A percentile compares a stretch with the other conserved stretches of the same genome.
Evolutionary conservation across 1,140 invertebrate genomes (phyloP).

Genomic region (Melanaphis sacchari): DNA sequence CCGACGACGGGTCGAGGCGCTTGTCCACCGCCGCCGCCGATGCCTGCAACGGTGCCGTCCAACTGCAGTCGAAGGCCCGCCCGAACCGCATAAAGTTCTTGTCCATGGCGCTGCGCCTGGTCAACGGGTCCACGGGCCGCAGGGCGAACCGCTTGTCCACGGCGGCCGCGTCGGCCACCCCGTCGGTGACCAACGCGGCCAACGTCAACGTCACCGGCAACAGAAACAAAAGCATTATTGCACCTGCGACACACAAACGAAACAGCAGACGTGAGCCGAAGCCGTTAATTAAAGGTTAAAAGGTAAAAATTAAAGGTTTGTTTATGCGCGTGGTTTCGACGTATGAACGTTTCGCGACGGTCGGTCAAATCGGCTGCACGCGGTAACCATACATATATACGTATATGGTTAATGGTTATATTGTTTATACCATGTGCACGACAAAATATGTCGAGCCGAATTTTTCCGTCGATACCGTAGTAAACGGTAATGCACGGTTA

Average conservation of each 20-base stretch:
- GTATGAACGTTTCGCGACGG: too few species aligned
- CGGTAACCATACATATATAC: too few species aligned
- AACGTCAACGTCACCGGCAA: conserved; percentile 43
- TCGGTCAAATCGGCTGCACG: too few species aligned
- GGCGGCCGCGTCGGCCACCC: neutral
- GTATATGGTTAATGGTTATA: too few species aligned
- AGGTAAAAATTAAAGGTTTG: too few species aligned
- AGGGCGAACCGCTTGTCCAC: conserved; percentile 58
- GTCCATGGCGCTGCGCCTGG: conserved; percentile 60
- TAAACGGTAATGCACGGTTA: too few species aligned
- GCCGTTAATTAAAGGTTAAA: too few species aligned
- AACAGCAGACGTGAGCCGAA: neutral
- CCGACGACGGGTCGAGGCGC: neutral
- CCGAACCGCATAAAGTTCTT: conserved; percentile 63
- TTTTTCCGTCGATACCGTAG: too few species aligned
- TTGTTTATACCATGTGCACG: too few species aligned
- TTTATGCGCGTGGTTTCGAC: too few species aligned
- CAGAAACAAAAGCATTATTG: conserved; percentile 38
- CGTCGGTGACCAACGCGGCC: neutral
- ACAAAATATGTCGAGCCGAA: too few species aligned
- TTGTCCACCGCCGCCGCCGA: conserved; percentile 73
- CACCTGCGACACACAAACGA: neutral
- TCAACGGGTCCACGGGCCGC: conserved; percentile 60
- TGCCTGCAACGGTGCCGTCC: conserved; percentile 62
- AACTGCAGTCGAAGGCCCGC: conserved; percentile 46